phyloP scores from a whole-genome alignment of 2,888 invertebrate genomes.

The Creontiades dilutus region DNA sequence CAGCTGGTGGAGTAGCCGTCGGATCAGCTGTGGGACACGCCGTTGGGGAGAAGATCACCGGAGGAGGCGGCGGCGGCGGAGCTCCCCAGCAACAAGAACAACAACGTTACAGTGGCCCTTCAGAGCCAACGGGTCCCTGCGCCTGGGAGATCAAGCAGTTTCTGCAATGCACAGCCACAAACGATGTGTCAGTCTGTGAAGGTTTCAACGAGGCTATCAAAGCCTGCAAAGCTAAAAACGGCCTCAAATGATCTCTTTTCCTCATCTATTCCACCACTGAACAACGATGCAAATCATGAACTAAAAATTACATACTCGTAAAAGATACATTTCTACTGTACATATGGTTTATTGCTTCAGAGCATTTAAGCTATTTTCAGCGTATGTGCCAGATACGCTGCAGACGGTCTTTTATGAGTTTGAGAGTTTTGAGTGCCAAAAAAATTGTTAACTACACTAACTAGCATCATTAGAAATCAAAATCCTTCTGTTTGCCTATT shows the following conservation, averaged over 20 bases:
- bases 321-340: no score
- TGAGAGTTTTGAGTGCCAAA: no score
- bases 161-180: slow-evolving; percentile 93
- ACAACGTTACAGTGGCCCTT: neutral
- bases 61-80: neutral
- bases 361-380: no score
- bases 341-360: no score
- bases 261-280: neutral
- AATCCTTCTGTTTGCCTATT: no score
- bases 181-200: slow-evolving; percentile 94
- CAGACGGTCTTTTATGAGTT: no score
- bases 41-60: slow-evolving; percentile 61
- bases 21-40: slow-evolving; percentile 69
- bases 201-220: slow-evolving; percentile 98
- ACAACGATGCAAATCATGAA: no score
- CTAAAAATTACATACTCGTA: no score
- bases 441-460: no score
- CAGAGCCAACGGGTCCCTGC: slow-evolving; percentile 87
- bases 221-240: slow-evolving; percentile 86
- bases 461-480: no score
- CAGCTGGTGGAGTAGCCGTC: slow-evolving; percentile 63
- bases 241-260: slow-evolving; percentile 26
- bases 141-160: slow-evolving; percentile 97
- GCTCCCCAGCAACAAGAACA: neutral
- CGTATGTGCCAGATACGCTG: no score